Base-by-base conservation (phyloP, 2,888 invertebrate species). In the Homarus gammarus region DNA sequence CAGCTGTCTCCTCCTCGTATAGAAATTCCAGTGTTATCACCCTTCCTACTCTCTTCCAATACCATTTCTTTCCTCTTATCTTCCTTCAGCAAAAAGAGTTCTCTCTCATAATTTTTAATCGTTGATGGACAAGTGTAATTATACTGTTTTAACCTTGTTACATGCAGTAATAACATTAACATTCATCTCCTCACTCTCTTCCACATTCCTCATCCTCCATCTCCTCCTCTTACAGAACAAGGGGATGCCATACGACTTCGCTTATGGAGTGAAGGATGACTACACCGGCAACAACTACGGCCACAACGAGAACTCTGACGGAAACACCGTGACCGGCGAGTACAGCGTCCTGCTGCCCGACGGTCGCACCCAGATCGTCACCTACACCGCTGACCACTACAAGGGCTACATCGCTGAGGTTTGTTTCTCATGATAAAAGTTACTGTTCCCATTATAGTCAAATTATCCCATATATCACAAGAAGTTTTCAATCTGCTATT, bases 371-470 rank as follows among this genome's bases (percentile, higher is more conserved):
- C 91, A 91, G 73, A 77, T 88, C 10, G 91, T 91, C 31, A 89
- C 91, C 38, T 91, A 91, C 85, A 81, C 81, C 3, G 91, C 91
- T 1, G 91, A 91, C 75, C 88, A 88, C 81, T 78, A n/a, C n/a
- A n/a, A n/a, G n/a, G n/a, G n/a, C n/a, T n/a, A n/a, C n/a, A n/a
- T n/a, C n/a, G n/a, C n/a, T 22, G 49, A 88, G 33, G 91, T 91
- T 15, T 1, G 77, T 51, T 33, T 15, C 22, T 38, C 44, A 44
- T 44, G 6, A 44, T 44, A n/a, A n/a, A n/a, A n/a, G n/a, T n/a
- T n/a, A n/a, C n/a, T n/a, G n/a, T n/a, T n/a, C n/a, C n/a, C n/a
- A n/a, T n/a, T n/a, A n/a, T n/a, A n/a, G n/a, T n/a, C n/a, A n/a
- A n/a, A n/a, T n/a, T n/a, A n/a, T n/a, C n/a, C n/a, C n/a, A n/a